Evolutionary conservation across 2,113 vertebrate species (phyloP).

Genomic region (Mirounga angustirostris): DNA sequence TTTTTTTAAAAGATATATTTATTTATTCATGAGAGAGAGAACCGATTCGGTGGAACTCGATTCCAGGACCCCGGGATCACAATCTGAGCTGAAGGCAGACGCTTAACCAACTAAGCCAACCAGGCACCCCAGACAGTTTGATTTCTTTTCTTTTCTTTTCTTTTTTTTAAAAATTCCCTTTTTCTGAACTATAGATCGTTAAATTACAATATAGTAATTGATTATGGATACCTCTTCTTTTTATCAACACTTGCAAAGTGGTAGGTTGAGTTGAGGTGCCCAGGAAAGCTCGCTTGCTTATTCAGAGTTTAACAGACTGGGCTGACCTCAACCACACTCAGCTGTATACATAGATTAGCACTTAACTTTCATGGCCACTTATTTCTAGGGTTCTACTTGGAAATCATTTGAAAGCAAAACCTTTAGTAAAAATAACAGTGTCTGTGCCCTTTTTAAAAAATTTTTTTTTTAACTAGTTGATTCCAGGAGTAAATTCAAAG

Average conservation of each 20-base stretch:
- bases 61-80: too few relatives aligned
- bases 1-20: too few relatives aligned
- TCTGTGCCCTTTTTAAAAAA: background rate
- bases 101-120: too few relatives aligned
- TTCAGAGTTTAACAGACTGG: too few relatives aligned
- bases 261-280: background rate
- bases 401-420: background rate
- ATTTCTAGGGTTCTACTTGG: background rate
- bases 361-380: background rate
- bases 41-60: too few relatives aligned
- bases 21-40: background rate
- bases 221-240: background rate
- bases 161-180: background rate
- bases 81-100: too few relatives aligned
- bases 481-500: conserved; percentile 90
- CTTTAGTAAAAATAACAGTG: conserved; percentile 27
- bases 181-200: background rate
- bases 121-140: background rate
- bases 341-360: background rate
- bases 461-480: conserved; percentile 85
- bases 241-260: background rate
- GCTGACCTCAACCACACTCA: background rate
- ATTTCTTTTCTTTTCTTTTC: background rate
- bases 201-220: background rate
- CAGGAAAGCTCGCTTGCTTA: background rate